phyloP scores from a whole-genome alignment of 2,113 vertebrate genomes.

The Anthoscopus minutus region DNA sequence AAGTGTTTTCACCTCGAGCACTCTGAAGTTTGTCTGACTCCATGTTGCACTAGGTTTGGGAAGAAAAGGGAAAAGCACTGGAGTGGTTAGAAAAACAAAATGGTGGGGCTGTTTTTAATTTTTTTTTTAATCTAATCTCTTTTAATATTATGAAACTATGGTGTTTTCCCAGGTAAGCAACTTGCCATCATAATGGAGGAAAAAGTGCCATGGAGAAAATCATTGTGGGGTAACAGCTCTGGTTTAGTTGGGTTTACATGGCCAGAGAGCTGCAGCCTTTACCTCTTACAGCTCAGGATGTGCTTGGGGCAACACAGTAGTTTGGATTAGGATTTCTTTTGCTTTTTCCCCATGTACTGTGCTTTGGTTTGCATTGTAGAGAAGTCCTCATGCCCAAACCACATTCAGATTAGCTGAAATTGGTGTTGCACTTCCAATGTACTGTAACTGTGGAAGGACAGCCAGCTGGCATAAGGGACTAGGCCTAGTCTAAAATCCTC shows the following conservation, averaged over 20 bases:
- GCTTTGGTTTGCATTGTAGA: neutral
- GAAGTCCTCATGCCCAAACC: neutral
- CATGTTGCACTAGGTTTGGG: neutral
- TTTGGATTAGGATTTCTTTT: neutral
- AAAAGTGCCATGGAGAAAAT: neutral
- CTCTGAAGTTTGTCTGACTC: neutral
- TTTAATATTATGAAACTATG: neutral
- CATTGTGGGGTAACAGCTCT: neutral
- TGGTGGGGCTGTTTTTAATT: accelerated
- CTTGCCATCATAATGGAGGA: neutral
- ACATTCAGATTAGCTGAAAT: neutral
- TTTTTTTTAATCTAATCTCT: neutral
- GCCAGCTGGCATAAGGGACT: neutral
- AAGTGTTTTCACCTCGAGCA: neutral
- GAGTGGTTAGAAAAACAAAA: neutral
- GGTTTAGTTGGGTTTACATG: neutral
- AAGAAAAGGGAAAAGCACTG: neutral
- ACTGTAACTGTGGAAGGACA: neutral
- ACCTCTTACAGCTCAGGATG: neutral
- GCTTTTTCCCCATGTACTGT: neutral
- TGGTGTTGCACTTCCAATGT: neutral
- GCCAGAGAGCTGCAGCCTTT: neutral
- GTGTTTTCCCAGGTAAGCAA: neutral
- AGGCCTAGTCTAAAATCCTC: neutral
- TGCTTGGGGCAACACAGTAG: neutral